Base-by-base conservation (phyloP, 2,113 vertebrate species). In the Beaufortia kweichowensis region DNA sequence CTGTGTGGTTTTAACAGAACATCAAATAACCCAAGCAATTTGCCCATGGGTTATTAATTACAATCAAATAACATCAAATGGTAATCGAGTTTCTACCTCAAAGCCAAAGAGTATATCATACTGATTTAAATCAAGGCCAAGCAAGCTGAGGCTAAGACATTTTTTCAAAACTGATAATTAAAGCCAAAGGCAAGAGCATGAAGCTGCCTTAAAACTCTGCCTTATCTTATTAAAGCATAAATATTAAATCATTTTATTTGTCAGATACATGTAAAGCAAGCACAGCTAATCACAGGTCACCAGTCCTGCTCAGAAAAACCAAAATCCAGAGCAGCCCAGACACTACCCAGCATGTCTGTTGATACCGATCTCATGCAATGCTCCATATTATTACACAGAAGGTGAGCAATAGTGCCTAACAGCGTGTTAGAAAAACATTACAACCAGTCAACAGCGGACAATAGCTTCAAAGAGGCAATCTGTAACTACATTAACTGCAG, bases 111-210 rank as follows among this genome's bases (percentile, higher is more conserved):
- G 86, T 78, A 26, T 1, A 15, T n/a, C 76, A 85, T 76, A 78
- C 70, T 67, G 82, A 84, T 88, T 87, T 82, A 85, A 88, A 79
- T 79, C 73, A 50, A 76, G 80, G 83, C 74, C 33, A 5, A 73
- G 33, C 26, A 81, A 80, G 77, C 79, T 85, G 81, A 82, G 77
- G 62, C 81, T 76, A 75, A 81, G 64, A 69, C 65, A 84, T 43
- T 56, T 85, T 85, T 77, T 77, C 78, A 17, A 46, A 83, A 70
- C 73, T 76, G 83, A 77, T 84, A 87, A 89, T 90, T 86, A 88
- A 89, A 83, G 82, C 77, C 68, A 39, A 66, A 64, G 76, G 77
- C 81, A 83, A 76, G 46, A 84, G 78, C 62, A 75, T 72, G 29
- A 62, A 26, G 39, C 61, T 63, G 50, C 24, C 76, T n/a, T 81